Base-by-base conservation (phyloP, 2,888 invertebrate species). In the Pediacus dermestoides region DNA sequence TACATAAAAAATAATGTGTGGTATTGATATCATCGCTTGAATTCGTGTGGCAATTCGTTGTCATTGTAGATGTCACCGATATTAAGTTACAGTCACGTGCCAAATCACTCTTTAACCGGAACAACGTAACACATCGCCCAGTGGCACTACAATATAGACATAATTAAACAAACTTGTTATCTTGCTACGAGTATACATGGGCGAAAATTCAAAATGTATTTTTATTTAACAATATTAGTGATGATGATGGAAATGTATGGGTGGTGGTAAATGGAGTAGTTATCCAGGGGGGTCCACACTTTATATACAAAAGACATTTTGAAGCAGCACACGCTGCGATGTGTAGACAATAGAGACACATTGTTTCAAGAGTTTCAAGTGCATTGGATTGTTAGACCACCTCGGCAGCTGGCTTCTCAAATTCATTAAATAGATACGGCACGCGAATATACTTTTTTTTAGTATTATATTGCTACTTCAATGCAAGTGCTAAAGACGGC, bases 361-460 rank as follows among this genome's bases (percentile, higher is more conserved):
- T 49, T 49, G 49, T 48, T 44, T 49, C 39, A 31, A 37, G 37
- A 36, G 44, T 39, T 33, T 45, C 28, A 18, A 18, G 21, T 18
- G 21, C 21, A 18, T 40, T 42, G 43, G 47, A 56, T 55, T 47
- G 52, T 42, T 37, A 39, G 55, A 53, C 56, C 58, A 56, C 55
- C 57, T 44, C 48, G 45, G 44, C 58, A 55, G 57, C 58, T 52
- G 58, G 37, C 37, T 43, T 42, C 44, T 53, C 43, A 48, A 38
- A 46, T 48, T 51, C 18, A 37, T 40, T 37, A 41, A 47, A 53
- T 45, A 53, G 60, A 60, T 58, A 60, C 57, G 57, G 57, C 60
- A 60, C 60, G 58, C 58, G 60, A 60, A 53, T 52, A n/a, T 23
- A 43, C 52, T 18, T 18, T 18, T 18, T 7, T 7, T 18, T 50